phyloP scores from a whole-genome alignment of 2,888 invertebrate genomes.

The Pimpla rufipes region DNA sequence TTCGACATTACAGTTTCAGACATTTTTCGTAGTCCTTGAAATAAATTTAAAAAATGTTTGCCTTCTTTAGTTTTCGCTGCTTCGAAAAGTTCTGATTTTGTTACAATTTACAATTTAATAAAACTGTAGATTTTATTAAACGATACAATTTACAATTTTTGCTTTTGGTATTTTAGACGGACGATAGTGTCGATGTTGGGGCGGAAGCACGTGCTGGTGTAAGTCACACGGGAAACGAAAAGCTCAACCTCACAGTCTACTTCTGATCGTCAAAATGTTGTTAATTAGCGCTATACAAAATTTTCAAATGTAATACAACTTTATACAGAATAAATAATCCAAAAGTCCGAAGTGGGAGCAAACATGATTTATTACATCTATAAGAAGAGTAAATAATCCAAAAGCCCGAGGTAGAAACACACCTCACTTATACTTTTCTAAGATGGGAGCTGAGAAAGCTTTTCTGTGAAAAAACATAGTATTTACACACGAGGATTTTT shows the following conservation, averaged over 20 bases:
- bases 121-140: background rate
- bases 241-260: conserved; percentile 91
- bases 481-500: too few relatives aligned
- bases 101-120: conserved; percentile 27
- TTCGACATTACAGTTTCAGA: too few relatives aligned
- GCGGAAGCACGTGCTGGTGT: conserved; percentile 84
- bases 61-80: background rate
- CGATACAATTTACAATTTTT: background rate
- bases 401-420: too few relatives aligned
- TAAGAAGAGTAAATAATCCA: background rate
- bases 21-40: background rate
- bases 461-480: too few relatives aligned
- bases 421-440: too few relatives aligned
- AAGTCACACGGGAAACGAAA: conserved; percentile 85
- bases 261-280: conserved; percentile 85
- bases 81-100: too few relatives aligned
- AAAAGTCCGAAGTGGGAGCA: background rate
- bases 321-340: conserved; percentile 44
- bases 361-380: background rate
- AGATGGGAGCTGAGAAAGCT: too few relatives aligned
- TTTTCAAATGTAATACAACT: conserved; percentile 18
- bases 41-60: too few relatives aligned
- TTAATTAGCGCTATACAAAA: conserved; percentile 15
- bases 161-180: conserved; percentile 83
- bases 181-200: conserved; percentile 86